These are phyloP conservation scores for Paelopatides confundens DNA, from an alignment of 53 echinoderm and acorn worm species.

Conservation along the genomic window DNA sequence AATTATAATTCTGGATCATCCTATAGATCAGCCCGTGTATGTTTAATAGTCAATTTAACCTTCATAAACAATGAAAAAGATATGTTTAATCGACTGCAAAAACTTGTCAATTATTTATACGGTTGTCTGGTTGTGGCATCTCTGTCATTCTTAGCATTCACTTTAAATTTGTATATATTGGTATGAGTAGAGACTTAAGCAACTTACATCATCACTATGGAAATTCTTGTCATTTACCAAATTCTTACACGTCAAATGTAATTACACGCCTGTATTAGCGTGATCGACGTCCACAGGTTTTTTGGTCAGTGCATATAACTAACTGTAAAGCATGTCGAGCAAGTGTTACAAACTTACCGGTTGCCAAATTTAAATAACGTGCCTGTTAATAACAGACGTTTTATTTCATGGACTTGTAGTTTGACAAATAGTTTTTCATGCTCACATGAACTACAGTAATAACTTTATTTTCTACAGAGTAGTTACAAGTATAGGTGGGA, in stretches of 20 bases:
- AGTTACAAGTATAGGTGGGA: too few relatives aligned
- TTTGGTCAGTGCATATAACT: neutral
- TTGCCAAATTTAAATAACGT: too few relatives aligned
- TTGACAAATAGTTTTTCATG: too few relatives aligned
- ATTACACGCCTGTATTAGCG: neutral
- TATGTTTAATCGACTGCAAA: neutral
- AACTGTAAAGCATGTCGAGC: too few relatives aligned
- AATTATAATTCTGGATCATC: too few relatives aligned
- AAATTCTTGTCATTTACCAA: slow-evolving; percentile 27
- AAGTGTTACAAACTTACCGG: too few relatives aligned
- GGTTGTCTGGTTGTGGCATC: neutral
- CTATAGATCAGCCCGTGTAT: too few relatives aligned
- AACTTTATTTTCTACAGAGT: too few relatives aligned
- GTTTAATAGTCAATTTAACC: too few relatives aligned
- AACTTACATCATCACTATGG: neutral
- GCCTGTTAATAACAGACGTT: too few relatives aligned
- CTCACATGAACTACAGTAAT: too few relatives aligned
- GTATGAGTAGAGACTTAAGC: neutral
- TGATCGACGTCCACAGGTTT: neutral
- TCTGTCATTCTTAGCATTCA: slow-evolving; percentile 23
- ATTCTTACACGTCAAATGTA: slow-evolving; percentile 40
- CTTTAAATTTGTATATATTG: slow-evolving; percentile 12
- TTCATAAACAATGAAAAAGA: neutral
- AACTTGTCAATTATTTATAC: slow-evolving; percentile 12
- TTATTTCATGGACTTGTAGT: too few relatives aligned